A percentile compares a stretch with the other conserved stretches of the same genome.
phyloP scores from a whole-genome alignment of 1,140 invertebrate genomes.

The Paraescarpia echinospica region DNA sequence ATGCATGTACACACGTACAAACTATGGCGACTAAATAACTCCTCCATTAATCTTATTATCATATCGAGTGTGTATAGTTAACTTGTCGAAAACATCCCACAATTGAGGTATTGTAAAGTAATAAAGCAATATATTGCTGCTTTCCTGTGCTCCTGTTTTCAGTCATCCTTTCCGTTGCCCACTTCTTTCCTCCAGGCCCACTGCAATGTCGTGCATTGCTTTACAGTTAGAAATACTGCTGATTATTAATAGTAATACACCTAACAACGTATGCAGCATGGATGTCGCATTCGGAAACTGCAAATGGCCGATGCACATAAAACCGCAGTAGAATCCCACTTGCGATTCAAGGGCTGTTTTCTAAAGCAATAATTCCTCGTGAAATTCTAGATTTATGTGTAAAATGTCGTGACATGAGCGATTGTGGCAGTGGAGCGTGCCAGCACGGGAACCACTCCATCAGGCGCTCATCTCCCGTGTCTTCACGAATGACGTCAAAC shows the following conservation, averaged over 20 bases:
- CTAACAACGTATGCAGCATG: not conserved
- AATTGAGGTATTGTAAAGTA: not conserved
- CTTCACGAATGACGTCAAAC: not conserved
- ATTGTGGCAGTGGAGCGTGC: not conserved
- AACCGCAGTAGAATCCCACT: not conserved
- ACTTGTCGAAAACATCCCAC: not conserved
- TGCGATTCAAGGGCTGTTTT: not conserved
- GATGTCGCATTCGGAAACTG: not conserved
- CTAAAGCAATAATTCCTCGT: not conserved
- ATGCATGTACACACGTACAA: no score
- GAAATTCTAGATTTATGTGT: slow-evolving; percentile 1
- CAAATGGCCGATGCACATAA: not conserved
- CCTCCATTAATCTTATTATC: not conserved
- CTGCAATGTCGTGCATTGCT: not conserved
- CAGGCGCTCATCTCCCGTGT: not conserved
- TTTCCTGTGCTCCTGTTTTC: not conserved
- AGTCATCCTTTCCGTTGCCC: not conserved
- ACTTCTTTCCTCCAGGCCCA: not conserved
- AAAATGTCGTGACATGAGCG: not conserved
- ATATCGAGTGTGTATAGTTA: not conserved
- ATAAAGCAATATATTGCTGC: not conserved
- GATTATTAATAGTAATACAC: not conserved
- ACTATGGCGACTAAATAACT: not conserved
- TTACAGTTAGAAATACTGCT: not conserved
- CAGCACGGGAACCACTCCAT: not conserved